phyloP scores from a whole-genome alignment of 1,140 invertebrate genomes.

The Dicyema japonicum region DNA sequence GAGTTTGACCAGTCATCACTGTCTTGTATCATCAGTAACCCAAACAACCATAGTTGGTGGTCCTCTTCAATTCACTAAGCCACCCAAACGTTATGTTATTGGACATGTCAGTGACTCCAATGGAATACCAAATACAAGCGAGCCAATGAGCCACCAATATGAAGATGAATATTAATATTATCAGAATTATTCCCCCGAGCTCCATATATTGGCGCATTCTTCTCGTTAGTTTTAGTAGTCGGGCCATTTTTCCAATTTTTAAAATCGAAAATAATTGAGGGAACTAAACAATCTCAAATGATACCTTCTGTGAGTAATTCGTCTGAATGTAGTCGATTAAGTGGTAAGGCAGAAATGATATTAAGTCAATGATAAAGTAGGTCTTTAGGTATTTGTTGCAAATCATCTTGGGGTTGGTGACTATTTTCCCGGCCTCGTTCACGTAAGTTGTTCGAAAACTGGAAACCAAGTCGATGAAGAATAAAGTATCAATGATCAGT shows the following conservation, averaged over 20 bases:
- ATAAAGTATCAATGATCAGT: slow-evolving; percentile 94
- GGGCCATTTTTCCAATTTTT: slow-evolving; percentile 4
- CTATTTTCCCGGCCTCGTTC: slow-evolving; percentile 55
- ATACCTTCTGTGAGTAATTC: slow-evolving; percentile 3
- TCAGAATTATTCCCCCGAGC: slow-evolving; percentile 5
- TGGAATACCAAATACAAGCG: slow-evolving; percentile 7
- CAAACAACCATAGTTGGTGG: no score
- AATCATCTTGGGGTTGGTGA: slow-evolving; percentile 14
- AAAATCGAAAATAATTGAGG: slow-evolving; percentile 1
- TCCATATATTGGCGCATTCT: slow-evolving; percentile 6
- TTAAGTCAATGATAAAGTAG: slow-evolving; percentile 94
- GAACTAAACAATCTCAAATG: slow-evolving; percentile 89
- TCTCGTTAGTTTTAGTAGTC: slow-evolving; percentile 5
- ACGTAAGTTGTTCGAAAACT: slow-evolving; percentile 99
- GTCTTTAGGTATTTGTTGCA: slow-evolving; percentile 92
- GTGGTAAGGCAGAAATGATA: slow-evolving; percentile 94
- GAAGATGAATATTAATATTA: slow-evolving; percentile 7
- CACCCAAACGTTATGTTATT: no score
- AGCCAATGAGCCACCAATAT: slow-evolving; percentile 6
- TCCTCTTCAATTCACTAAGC: no score
- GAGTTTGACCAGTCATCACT: no score
- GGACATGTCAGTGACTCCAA: slow-evolving; percentile 6
- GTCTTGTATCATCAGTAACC: no score
- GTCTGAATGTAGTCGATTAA: slow-evolving; percentile 97
- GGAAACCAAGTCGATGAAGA: slow-evolving; percentile 98